Evolutionary conservation across 1,140 invertebrate genomes (phyloP).

Genomic region (Drosophila serrata): DNA sequence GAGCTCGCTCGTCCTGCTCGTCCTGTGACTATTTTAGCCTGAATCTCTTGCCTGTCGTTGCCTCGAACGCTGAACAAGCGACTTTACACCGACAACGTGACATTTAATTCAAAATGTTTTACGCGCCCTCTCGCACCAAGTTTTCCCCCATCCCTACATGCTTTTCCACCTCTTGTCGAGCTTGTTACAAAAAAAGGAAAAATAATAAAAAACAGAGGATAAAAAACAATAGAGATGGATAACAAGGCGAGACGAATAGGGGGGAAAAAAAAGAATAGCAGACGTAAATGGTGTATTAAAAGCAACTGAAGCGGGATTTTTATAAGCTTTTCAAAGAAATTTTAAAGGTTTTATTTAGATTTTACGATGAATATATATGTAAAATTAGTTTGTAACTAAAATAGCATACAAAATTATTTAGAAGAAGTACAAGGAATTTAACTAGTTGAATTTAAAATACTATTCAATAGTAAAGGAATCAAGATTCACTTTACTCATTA

Average conservation of each 20-base stretch:
- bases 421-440: background rate
- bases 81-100: conserved; percentile 71
- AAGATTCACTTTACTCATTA: no score
- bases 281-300: conserved; percentile 12
- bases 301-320: background rate
- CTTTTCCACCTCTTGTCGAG: background rate
- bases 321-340: background rate
- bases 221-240: conserved; percentile 12
- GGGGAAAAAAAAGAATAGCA: conserved; percentile 12
- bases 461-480: background rate
- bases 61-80: conserved; percentile 62
- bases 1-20: background rate
- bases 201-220: background rate
- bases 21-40: conserved; percentile 60
- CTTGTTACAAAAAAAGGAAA: conserved; percentile 14
- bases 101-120: conserved; percentile 75
- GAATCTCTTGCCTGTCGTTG: conserved; percentile 35
- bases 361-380: background rate
- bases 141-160: background rate
- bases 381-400: background rate
- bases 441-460: background rate
- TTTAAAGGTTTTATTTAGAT: background rate
- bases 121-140: conserved; percentile 9
- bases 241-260: conserved; percentile 10
- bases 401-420: no score